Base-by-base conservation (phyloP, 2,888 invertebrate species). In the Cecidostiba fungosa region DNA sequence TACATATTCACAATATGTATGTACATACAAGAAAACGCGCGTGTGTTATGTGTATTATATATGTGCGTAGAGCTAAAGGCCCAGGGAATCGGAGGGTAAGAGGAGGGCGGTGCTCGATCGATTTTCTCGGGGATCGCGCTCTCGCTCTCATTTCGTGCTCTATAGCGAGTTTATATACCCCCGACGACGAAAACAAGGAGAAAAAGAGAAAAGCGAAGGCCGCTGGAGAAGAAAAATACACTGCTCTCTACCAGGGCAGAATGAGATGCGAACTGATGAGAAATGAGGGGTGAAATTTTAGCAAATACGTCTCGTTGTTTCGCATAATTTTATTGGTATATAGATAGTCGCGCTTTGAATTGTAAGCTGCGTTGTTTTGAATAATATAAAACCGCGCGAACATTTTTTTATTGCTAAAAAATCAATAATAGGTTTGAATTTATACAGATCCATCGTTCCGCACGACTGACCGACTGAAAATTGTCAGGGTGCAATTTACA, bases 71-170 rank as follows among this genome's bases (percentile, higher is more conserved):
- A 36, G 73, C 43, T 36, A 81, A 85, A 76, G 83, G 69, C 82
- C 85, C 78, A 84, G 82, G 84, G 73, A 87, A 70, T 70, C 43
- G 29, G 73, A 85, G 78, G 36, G n/a, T 36, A 1, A 36, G n/a
- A 39, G 72, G 39, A 39, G 73, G 78, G 72, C 59, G 72, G 87
- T 84, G 88, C 88, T 88, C 87, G 82, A 88, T 88, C 85, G 88
- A 88, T 89, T 88, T 88, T 82, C 78, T 78, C 77, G 54, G 50
- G 86, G 84, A 88, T 88, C 77, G 82, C 66, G 85, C 84, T 85
- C 84, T 88, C 77, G 86, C 70, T 86, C 84, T 85, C 32, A 77
- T 82, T 74, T 32, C 26, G 43, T 0, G 29, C 39, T 59, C 36
- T 8, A 32, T 32, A 32, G 32, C 14, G 10, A 36, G 36, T 12